Conservation (phyloP, 2,113 vertebrate genomes). For the Pseudorasbora parva region DNA sequence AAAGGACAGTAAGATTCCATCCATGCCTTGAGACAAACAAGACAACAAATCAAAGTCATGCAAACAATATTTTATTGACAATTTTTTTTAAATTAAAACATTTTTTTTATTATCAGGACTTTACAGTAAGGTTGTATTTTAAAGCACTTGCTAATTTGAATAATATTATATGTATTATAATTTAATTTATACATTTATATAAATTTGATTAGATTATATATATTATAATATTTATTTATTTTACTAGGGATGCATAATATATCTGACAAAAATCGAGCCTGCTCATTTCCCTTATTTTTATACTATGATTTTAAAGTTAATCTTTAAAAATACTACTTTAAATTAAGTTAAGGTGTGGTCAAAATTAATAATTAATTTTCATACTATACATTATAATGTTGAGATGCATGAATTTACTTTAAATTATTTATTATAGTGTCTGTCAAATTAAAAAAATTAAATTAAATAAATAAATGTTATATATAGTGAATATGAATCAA, state of each 20-base stretch:
- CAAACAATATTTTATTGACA: slow-evolving; percentile 16
- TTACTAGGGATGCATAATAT: background rate
- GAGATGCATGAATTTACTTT: background rate
- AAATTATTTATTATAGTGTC: background rate
- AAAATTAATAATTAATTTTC: background rate
- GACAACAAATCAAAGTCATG: background rate
- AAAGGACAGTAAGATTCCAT: slow-evolving; percentile 93
- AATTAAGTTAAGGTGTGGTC: background rate
- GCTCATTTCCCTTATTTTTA: background rate
- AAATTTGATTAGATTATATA: no score
- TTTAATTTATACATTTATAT: no score
- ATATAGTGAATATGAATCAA: no score
- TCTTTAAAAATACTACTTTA: background rate
- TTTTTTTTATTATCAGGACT: background rate
- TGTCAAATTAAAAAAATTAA: no score
- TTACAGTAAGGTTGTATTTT: background rate
- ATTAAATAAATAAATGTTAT: no score
- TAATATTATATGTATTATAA: background rate
- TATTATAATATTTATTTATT: background rate
- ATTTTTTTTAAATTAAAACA: no score
- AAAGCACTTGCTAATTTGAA: background rate
- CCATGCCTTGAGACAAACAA: slow-evolving; percentile 80
- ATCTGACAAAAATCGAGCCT: background rate
- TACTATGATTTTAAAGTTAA: background rate
- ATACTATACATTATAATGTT: background rate